A percentile compares a stretch with the other conserved stretches of the same genome.
phyloP scores from a whole-genome alignment of 2,888 invertebrate genomes.

The Eristalis arbustorum region DNA sequence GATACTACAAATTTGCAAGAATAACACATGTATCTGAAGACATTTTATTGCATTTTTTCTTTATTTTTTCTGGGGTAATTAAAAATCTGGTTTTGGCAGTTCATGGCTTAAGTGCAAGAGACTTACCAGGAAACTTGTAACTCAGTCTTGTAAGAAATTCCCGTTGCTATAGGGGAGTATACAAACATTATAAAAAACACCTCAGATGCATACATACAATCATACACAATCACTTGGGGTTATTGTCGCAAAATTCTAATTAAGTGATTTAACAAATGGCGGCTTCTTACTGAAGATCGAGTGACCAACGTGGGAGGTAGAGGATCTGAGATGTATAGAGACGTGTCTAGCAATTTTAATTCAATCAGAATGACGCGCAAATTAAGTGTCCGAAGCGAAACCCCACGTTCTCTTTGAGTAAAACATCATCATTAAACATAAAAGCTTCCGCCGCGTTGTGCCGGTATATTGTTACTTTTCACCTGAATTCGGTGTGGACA shows the following conservation, averaged over 20 bases:
- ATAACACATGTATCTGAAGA: constrained; percentile 1
- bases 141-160: constrained; percentile 17
- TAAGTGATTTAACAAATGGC: constrained; percentile 34
- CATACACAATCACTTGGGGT: constrained; percentile 1
- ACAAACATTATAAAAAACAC: neutral
- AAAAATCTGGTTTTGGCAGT: constrained; percentile 52
- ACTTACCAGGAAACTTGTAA: constrained; percentile 33
- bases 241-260: constrained; percentile 40
- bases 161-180: constrained; percentile 29
- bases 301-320: constrained; percentile 67
- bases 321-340: constrained; percentile 35
- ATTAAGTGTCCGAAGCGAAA: constrained; percentile 52
- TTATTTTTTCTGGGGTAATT: constrained; percentile 39
- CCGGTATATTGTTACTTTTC: constrained; percentile 58
- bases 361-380: constrained; percentile 61
- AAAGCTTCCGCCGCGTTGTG: constrained; percentile 65
- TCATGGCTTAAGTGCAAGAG: constrained; percentile 37
- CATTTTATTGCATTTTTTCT: constrained; percentile 55
- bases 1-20: constrained; percentile 49
- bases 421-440: constrained; percentile 60
- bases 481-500: constrained; percentile 62
- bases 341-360: constrained; percentile 70
- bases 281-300: neutral
- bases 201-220: neutral
- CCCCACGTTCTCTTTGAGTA: constrained; percentile 49